Conservation (phyloP, 2,888 invertebrate genomes). For the Neocrepidodera transversa region DNA sequence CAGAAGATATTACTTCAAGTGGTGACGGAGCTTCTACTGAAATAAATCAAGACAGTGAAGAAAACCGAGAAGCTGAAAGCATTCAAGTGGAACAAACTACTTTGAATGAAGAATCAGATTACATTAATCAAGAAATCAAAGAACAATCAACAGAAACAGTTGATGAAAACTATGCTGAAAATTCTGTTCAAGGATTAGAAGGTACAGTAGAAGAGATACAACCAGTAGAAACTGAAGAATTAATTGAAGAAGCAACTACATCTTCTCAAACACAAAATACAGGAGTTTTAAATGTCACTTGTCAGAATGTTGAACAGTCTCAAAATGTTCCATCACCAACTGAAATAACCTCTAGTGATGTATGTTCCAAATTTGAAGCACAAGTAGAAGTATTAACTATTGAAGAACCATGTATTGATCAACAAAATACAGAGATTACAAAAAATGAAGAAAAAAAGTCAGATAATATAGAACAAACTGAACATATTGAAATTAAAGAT, state of each 20-base stretch:
- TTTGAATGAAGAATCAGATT: background rate
- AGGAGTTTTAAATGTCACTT: background rate
- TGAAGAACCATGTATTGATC: too few relatives aligned
- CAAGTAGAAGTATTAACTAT: background rate
- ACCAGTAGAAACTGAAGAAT: background rate
- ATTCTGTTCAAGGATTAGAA: background rate
- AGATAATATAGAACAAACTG: background rate
- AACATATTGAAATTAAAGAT: background rate
- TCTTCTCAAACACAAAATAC: constrained; percentile 9
- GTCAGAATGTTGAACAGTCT: constrained; percentile 2
- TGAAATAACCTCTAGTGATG: constrained; percentile 26
- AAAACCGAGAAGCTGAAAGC: constrained; percentile 17
- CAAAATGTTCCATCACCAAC: constrained; percentile 3
- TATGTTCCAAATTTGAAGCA: constrained; percentile 6
- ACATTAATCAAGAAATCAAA: constrained; percentile 5
- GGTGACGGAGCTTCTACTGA: background rate
- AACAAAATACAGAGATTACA: too few relatives aligned
- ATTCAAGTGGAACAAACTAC: background rate
- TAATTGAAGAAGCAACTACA: constrained; percentile 4
- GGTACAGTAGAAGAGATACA: background rate
- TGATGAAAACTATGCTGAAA: background rate
- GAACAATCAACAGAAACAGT: constrained; percentile 13
- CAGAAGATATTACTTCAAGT: constrained; percentile 18
- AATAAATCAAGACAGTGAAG: constrained; percentile 12
- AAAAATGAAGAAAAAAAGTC: too few relatives aligned